Conservation (phyloP, 2,797 vertebrate species). For the Pipistrellus pipistrellus region DNA sequence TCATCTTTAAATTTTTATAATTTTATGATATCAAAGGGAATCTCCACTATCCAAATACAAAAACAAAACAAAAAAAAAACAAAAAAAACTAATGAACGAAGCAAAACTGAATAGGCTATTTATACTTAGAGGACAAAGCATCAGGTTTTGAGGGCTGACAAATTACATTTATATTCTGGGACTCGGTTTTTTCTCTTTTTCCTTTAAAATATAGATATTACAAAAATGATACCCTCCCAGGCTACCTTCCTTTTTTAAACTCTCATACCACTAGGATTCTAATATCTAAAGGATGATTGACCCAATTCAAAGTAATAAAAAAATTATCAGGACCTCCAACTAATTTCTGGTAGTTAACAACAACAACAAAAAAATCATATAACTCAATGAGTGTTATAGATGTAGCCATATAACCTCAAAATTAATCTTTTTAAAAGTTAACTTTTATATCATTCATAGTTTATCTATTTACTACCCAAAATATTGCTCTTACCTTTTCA, state of each 20-base stretch:
- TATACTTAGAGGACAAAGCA: neutral
- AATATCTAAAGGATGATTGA: neutral
- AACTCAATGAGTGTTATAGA: neutral
- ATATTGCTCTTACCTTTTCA: neutral
- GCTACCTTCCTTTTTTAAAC: neutral
- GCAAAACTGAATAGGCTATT: neutral
- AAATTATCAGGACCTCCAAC: slow-evolving; percentile 62
- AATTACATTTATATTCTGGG: neutral
- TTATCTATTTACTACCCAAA: neutral
- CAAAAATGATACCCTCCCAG: neutral
- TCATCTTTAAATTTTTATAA: neutral
- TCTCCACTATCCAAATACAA: neutral
- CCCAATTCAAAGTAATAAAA: neutral
- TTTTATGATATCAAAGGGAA: neutral
- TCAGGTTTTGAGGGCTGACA: neutral
- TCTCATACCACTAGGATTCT: neutral
- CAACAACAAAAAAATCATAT: neutral
- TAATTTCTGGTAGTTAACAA: neutral
- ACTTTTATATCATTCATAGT: neutral
- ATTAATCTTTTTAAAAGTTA: neutral
- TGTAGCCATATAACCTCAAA: neutral
- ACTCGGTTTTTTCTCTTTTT: neutral
- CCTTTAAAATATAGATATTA: neutral
- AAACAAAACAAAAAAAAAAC: neutral
- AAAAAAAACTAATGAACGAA: neutral